A percentile compares a stretch with the other conserved stretches of the same genome.
Conservation (phyloP, 2,888 invertebrate genomes). For the Caenorhabditis parvicauda region DNA sequence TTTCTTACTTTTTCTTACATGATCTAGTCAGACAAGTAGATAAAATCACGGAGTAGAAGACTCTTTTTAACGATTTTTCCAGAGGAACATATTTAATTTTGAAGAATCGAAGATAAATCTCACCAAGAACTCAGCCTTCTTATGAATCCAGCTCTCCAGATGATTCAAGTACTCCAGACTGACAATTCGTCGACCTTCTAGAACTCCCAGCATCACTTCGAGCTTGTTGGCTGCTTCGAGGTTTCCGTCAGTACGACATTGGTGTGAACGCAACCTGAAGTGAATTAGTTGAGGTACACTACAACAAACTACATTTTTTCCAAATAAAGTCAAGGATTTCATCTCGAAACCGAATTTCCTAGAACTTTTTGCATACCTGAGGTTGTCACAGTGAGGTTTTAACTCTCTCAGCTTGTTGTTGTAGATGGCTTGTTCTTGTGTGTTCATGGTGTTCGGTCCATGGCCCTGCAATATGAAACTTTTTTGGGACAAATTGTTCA, state of each 20-base stretch:
- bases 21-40: no score
- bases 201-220: constrained; percentile 46
- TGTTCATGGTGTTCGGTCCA: constrained; percentile 6
- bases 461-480: not conserved
- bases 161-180: constrained; percentile 44
- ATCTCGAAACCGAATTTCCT: not conserved
- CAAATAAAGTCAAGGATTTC: not conserved
- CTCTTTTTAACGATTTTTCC: no score
- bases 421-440: constrained; percentile 31
- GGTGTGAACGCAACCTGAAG: constrained; percentile 30
- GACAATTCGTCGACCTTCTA: constrained; percentile 43
- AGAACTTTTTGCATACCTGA: constrained; percentile 12
- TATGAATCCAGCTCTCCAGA: constrained; percentile 45
- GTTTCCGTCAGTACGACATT: constrained; percentile 35
- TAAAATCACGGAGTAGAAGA: no score
- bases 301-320: not conserved
- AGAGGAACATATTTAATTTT: no score
- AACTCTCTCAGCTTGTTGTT: constrained; percentile 31
- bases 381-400: constrained; percentile 31
- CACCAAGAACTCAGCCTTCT: constrained; percentile 46
- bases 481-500: no score
- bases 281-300: not conserved
- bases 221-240: constrained; percentile 37
- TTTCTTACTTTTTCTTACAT: no score
- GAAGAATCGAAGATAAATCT: no score